Evolutionary conservation across 2,888 invertebrate genomes (phyloP), one percentile per base, ranked within the genome.

Genomic region (Ormyrus pomaceus): DNA sequence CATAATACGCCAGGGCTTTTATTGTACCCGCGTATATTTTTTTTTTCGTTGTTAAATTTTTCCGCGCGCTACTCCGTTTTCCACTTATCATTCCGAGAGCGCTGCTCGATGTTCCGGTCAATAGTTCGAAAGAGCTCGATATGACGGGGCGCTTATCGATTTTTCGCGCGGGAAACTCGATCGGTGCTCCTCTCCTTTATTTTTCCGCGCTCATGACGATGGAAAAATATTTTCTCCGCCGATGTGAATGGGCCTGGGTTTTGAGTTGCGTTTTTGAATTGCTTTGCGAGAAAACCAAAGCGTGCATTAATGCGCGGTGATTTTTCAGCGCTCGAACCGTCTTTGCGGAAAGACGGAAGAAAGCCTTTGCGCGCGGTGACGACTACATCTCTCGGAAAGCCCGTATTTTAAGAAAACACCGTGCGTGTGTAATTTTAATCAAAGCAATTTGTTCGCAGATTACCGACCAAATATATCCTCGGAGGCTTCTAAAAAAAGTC

Each of bases 141-240:
- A 34, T 72, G 76, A 80, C 68, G 74, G 48, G 62, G 72, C 68
- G 53, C 0, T 71, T 76, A 70, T 77, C 69, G 77, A 80, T 80
- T 64, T 11, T 45, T 13, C 19, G 9, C 9, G n/a, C 4, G 5
- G 51, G n/a, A 55, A 56, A 11, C 6, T 7, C 11, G 51, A 56
- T 34, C 34, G 4, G 34, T 34, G 34, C 34, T 4, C 34, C 34
- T 34, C 34, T 4, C 0, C 34, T 34, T 34, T 0, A n/a, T 34
- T 34, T 34, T 34, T 34, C 34, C 34, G 34, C 4, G 34, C 34
- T 34, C 34, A 2, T 34, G 34, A 34, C 34, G 34, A 4, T 3
- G 34, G 4, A 34, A 34, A 34, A 34, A 34, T 34, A 34, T 4
- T 34, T 34, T 34, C 34, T 4, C 34, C 34, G 34, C 4, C 34